phyloP scores from a whole-genome alignment of 2,888 invertebrate species.

The Eudemis profundana region DNA sequence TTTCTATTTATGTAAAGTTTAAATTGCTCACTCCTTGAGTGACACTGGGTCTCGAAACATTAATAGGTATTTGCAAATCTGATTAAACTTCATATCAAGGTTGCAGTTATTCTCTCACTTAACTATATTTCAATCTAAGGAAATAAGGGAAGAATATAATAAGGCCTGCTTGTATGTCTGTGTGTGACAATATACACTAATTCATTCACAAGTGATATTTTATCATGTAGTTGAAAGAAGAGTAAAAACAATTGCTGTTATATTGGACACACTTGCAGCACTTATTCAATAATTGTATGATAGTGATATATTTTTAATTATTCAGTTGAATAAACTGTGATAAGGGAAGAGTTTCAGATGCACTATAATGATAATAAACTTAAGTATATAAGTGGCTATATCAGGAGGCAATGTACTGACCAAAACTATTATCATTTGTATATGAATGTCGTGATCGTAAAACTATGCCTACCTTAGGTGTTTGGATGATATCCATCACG shows the following conservation, averaged over 20 bases:
- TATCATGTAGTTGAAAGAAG: not conserved
- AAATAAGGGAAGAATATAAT: no score
- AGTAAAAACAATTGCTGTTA: not conserved
- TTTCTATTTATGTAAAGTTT: no score
- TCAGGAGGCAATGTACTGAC: not conserved
- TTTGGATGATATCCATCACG: slow-evolving; percentile 77
- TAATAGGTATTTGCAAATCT: no score
- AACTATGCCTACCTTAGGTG: slow-evolving; percentile 71
- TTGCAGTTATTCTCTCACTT: no score
- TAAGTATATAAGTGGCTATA: not conserved
- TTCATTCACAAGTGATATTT: no score
- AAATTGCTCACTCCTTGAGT: no score
- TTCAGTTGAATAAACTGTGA: slow-evolving; percentile 17
- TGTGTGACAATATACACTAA: no score
- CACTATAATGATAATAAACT: slow-evolving; percentile 17
- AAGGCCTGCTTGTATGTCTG: no score
- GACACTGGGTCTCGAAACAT: no score
- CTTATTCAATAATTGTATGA: not conserved
- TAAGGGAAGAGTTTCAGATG: slow-evolving; percentile 14
- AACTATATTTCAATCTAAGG: no score
- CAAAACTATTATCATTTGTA: not conserved
- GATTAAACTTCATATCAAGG: no score
- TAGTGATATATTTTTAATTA: not conserved
- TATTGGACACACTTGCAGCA: not conserved
- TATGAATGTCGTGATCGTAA: not conserved